Evolutionary conservation across 2,888 invertebrate genomes (phyloP).

Genomic region (Plagodis pulveraria): DNA sequence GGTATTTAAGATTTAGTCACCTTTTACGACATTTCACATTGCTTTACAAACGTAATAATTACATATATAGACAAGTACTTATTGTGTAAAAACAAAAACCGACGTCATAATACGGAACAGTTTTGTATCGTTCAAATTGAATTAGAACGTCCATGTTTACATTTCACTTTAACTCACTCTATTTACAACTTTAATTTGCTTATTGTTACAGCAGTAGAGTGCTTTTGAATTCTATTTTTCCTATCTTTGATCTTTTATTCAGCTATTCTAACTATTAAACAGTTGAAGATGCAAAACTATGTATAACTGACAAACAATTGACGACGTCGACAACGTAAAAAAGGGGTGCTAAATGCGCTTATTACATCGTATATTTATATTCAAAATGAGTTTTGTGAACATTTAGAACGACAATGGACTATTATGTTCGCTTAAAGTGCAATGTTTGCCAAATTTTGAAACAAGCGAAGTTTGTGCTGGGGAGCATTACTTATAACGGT

Average conservation of each 20-base stretch:
- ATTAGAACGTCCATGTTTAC: slow-evolving; percentile 27
- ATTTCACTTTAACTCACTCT: slow-evolving; percentile 14
- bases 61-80: too few species aligned
- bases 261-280: not conserved
- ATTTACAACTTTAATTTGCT: slow-evolving; percentile 18
- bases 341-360: slow-evolving; percentile 5
- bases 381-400: slow-evolving; percentile 9
- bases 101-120: not conserved
- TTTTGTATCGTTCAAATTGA: slow-evolving; percentile 8
- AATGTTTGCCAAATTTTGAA: slow-evolving; percentile 10
- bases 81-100: too few species aligned
- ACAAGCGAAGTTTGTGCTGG: slow-evolving; percentile 3
- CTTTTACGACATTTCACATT: too few species aligned
- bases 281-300: slow-evolving; percentile 5
- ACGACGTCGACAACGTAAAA: slow-evolving; percentile 5
- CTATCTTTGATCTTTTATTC: slow-evolving; percentile 18
- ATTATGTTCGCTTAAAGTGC: slow-evolving; percentile 19
- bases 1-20: too few species aligned
- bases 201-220: slow-evolving; percentile 9
- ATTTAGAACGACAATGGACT: slow-evolving; percentile 14
- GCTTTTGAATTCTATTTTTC: slow-evolving; percentile 7
- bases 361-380: slow-evolving; percentile 2
- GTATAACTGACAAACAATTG: slow-evolving; percentile 13
- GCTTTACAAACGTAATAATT: too few species aligned
- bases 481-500: slow-evolving; percentile 15